Conservation (phyloP, 2,797 vertebrate genomes). For the Falco cherrug region DNA sequence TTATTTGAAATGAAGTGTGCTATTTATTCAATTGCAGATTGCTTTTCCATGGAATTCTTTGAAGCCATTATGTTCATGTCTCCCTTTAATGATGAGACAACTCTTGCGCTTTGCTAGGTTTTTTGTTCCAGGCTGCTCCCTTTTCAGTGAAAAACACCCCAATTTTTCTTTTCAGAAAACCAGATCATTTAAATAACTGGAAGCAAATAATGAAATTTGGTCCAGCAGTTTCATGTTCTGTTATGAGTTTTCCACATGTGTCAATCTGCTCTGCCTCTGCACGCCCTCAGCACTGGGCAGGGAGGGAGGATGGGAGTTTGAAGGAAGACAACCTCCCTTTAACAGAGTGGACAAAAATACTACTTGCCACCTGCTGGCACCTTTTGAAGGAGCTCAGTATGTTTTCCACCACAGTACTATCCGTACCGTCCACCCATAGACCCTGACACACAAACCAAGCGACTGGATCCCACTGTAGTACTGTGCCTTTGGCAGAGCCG, state of each 20-base stretch:
- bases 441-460: neutral
- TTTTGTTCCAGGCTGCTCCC: neutral
- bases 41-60: neutral
- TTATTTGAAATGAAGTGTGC: neutral
- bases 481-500: neutral
- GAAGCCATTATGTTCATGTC: neutral
- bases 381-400: neutral
- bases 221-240: conserved; percentile 25
- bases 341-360: neutral
- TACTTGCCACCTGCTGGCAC: neutral
- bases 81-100: conserved; percentile 1
- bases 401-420: neutral
- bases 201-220: conserved; percentile 5
- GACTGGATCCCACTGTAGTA: neutral
- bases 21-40: neutral
- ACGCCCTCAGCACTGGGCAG: neutral
- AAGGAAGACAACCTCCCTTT: neutral
- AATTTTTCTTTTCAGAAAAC: neutral
- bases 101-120: neutral
- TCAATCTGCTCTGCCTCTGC: neutral
- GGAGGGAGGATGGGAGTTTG: neutral
- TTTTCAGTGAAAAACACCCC: neutral
- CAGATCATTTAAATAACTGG: neutral
- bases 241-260: conserved; percentile 2
- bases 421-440: neutral